phyloP scores from a whole-genome alignment of 2,113 vertebrate genomes.

The Sorex araneus region DNA sequence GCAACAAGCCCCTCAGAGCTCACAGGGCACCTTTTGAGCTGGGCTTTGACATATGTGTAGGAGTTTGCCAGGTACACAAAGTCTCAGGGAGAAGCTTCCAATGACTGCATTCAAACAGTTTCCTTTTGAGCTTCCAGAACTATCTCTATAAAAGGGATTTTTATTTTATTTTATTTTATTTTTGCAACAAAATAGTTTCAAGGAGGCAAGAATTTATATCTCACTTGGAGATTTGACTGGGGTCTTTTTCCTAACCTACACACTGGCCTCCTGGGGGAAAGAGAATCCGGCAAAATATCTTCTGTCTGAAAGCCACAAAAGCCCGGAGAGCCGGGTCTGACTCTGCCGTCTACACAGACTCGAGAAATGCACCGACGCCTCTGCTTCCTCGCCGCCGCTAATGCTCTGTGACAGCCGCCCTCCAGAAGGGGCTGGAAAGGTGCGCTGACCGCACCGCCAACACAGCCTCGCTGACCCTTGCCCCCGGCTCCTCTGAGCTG shows the following conservation, averaged over 20 bases:
- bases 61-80: background rate
- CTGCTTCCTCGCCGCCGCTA: slow-evolving; percentile 42
- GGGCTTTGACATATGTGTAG: background rate
- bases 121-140: background rate
- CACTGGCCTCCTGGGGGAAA: background rate
- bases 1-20: background rate
- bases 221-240: background rate
- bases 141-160: background rate
- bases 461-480: background rate
- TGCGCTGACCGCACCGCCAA: slow-evolving; percentile 32
- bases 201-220: slow-evolving; percentile 38
- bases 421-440: slow-evolving; percentile 51
- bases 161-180: no score
- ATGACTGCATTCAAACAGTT: background rate
- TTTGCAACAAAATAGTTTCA: background rate
- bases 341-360: slow-evolving; percentile 35
- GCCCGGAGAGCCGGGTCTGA: slow-evolving; percentile 36
- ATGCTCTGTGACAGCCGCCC: slow-evolving; percentile 65
- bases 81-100: background rate
- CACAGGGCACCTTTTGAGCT: background rate
- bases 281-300: slow-evolving; percentile 58
- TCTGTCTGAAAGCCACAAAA: slow-evolving; percentile 66
- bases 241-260: background rate
- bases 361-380: slow-evolving; percentile 32
- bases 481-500: background rate